Percentiles rank a stretch among this genome's conserved stretches.
These are phyloP conservation scores for Thalassarche chlororhynchos DNA, from an alignment of 2,113 vertebrate genomes.

Conservation along the genomic window DNA sequence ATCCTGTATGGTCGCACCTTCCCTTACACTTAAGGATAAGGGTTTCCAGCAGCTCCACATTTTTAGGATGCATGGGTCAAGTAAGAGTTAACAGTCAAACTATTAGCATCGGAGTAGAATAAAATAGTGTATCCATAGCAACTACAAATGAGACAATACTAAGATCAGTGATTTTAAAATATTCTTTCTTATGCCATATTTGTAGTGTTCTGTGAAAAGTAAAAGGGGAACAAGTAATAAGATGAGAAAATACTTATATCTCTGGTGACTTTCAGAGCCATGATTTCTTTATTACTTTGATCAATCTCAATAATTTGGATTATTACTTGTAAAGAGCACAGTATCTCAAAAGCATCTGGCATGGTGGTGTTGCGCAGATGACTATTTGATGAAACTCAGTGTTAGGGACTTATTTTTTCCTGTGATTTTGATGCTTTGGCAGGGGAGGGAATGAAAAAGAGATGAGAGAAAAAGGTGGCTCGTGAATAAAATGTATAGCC, in stretches of 20 bases:
- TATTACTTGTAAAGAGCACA: neutral
- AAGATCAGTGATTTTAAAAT: neutral
- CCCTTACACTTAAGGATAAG: neutral
- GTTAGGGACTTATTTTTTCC: neutral
- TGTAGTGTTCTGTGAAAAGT: neutral
- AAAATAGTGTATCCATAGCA: constrained; percentile 39
- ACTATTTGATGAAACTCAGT: neutral
- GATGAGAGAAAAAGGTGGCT: neutral
- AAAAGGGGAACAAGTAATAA: neutral
- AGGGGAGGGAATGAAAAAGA: neutral
- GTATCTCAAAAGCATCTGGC: neutral
- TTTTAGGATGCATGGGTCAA: neutral
- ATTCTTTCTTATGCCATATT: neutral
- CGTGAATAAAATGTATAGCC: neutral
- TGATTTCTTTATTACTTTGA: neutral
- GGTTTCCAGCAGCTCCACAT: neutral
- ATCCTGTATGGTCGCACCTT: neutral
- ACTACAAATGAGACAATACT: constrained; percentile 2
- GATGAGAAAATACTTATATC: neutral
- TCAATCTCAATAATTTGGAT: neutral
- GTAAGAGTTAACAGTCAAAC: neutral
- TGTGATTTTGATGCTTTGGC: neutral
- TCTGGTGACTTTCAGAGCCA: neutral
- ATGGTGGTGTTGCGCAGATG: neutral
- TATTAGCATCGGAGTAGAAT: neutral